A percentile compares a stretch with the other conserved stretches of the same genome.
Evolutionary conservation across 1,140 invertebrate species (phyloP).

Genomic region (Drosophila lini): DNA sequence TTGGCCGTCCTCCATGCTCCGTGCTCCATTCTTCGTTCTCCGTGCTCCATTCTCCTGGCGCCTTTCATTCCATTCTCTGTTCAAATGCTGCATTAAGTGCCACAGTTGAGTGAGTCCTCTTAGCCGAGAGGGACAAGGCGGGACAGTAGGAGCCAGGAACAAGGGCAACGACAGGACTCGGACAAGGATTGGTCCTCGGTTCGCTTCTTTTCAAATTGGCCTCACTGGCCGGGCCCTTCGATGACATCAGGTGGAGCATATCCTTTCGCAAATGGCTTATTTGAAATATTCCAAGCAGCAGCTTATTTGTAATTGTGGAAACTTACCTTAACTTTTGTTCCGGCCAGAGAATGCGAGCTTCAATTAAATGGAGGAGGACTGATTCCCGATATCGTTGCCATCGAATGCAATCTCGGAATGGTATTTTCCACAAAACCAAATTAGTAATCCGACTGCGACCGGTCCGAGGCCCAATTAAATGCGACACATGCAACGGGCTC

Average conservation of each 20-base stretch:
- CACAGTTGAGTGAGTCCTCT: constrained; percentile 69
- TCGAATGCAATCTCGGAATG: constrained; percentile 30
- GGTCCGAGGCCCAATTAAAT: constrained; percentile 57
- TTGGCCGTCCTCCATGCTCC: constrained; percentile 22
- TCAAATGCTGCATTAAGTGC: constrained; percentile 71
- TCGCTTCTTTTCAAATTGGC: constrained; percentile 63
- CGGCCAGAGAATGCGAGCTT: constrained; percentile 21
- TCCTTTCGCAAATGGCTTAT: constrained; percentile 59
- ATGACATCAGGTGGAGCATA: constrained; percentile 60
- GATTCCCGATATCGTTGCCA: constrained; percentile 15
- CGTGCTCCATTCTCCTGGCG: constrained; percentile 32
- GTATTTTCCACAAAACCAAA: constrained; percentile 38
- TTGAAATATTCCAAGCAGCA: constrained; percentile 62
- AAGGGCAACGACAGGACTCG: constrained; percentile 20
- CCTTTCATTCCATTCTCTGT: constrained; percentile 64
- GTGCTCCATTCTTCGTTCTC: constrained; percentile 40
- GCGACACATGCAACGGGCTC: constrained; percentile 48
- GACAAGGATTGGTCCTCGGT: constrained; percentile 44
- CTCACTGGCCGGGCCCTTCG: constrained; percentile 45
- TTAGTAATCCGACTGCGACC: constrained; percentile 31
- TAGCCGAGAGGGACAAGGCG: constrained; percentile 17
- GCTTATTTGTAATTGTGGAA: constrained; percentile 56
- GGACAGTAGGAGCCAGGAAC: neutral
- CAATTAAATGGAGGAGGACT: constrained; percentile 8
- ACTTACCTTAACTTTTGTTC: constrained; percentile 42